phyloP scores from a whole-genome alignment of 2,888 invertebrate genomes.

The Lycophotia porphyrea region DNA sequence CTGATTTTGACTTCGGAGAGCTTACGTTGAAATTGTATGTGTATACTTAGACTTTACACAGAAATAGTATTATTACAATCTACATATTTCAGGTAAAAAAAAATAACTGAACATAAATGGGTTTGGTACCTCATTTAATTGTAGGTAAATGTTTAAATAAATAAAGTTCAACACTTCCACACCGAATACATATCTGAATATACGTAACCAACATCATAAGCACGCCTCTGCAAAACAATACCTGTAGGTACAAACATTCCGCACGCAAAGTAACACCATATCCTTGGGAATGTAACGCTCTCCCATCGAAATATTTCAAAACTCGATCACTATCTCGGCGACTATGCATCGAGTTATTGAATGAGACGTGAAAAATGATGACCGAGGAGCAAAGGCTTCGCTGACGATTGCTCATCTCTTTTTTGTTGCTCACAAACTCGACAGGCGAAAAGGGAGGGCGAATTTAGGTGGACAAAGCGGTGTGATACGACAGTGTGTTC shows the following conservation, averaged over 20 bases:
- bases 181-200: constrained; percentile 3
- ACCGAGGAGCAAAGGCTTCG: constrained; percentile 84
- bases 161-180: too few species aligned
- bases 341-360: constrained; percentile 89
- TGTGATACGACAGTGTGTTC: constrained; percentile 81
- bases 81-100: too few species aligned
- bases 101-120: too few species aligned
- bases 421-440: constrained; percentile 68
- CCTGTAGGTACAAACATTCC: constrained; percentile 78
- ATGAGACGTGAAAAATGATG: constrained; percentile 91
- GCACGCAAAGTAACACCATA: constrained; percentile 90
- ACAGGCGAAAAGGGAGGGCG: constrained; percentile 77
- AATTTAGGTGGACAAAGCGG: constrained; percentile 86
- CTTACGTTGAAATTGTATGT: too few species aligned
- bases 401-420: constrained; percentile 82
- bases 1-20: too few species aligned
- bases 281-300: constrained; percentile 88
- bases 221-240: constrained; percentile 52
- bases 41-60: too few species aligned
- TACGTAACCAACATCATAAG: constrained; percentile 8
- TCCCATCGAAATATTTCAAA: constrained; percentile 89
- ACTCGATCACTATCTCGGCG: constrained; percentile 89
- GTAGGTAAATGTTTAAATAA: too few species aligned
- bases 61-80: too few species aligned
- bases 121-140: too few species aligned